Percentiles rank a stretch among this genome's conserved stretches.
Evolutionary conservation across 2,888 invertebrate genomes (phyloP).

Genomic region (Sclerodermus sp.): DNA sequence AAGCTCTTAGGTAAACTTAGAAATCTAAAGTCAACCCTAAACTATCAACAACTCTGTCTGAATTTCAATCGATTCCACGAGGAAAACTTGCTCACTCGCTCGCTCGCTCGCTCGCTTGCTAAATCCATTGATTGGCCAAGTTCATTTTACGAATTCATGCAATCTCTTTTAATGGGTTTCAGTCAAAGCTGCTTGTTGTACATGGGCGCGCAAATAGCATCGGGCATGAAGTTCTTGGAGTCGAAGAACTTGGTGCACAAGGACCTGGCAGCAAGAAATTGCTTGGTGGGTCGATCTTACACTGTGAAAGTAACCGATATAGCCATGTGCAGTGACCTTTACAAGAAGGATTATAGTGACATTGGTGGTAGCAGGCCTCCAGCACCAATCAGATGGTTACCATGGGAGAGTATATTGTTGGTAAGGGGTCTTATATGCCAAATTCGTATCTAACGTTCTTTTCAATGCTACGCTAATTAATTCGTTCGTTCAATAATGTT

Average conservation of each 20-base stretch:
- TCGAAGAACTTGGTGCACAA: slow-evolving; percentile 77
- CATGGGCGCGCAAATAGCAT: slow-evolving; percentile 76
- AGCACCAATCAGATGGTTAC: slow-evolving; percentile 67
- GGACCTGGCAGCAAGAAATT: slow-evolving; percentile 75
- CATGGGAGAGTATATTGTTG: slow-evolving; percentile 68
- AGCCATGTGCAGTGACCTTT: slow-evolving; percentile 67
- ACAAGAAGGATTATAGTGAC: slow-evolving; percentile 67
- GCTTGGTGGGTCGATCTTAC: slow-evolving; percentile 65
- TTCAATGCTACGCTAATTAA: too few species aligned
- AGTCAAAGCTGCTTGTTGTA: slow-evolving; percentile 72
- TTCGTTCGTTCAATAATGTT: too few species aligned
- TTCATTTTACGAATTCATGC: too few species aligned
- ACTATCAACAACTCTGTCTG: too few species aligned
- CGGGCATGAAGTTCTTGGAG: slow-evolving; percentile 80
- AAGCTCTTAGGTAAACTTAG: slow-evolving; percentile 49
- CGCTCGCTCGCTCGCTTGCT: too few species aligned
- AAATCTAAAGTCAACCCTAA: too few species aligned
- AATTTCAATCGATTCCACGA: too few species aligned
- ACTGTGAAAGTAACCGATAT: slow-evolving; percentile 67
- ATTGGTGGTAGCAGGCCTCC: slow-evolving; percentile 64
- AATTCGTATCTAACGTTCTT: too few species aligned
- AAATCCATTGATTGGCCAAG: too few species aligned
- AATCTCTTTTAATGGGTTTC: slow-evolving; percentile 27
- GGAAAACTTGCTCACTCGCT: too few species aligned
- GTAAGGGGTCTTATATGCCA: too few species aligned